phyloP scores from a whole-genome alignment of 2,797 vertebrate species.

The Eulemur albifrons region DNA sequence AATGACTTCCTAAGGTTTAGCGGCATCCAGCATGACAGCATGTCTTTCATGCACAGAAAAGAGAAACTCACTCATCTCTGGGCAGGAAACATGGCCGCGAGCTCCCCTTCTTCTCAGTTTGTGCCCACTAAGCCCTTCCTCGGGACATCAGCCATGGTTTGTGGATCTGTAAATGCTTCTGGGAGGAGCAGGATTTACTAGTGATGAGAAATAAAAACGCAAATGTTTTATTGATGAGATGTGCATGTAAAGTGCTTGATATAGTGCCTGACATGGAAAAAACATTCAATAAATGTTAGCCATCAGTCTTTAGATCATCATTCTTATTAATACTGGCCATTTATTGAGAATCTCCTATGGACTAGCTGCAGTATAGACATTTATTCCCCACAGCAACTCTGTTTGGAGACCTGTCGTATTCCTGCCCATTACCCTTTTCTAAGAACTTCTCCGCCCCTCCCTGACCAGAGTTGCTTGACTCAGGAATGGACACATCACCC shows the following conservation, averaged over 20 bases:
- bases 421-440: neutral
- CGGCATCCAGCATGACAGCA: slow-evolving; percentile 31
- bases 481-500: neutral
- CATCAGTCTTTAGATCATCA: neutral
- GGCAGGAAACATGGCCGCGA: slow-evolving; percentile 69
- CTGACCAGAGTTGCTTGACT: neutral
- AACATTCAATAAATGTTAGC: neutral
- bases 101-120: neutral
- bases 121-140: slow-evolving; percentile 11
- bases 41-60: slow-evolving; percentile 68
- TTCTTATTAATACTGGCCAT: neutral
- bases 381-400: neutral
- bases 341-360: neutral
- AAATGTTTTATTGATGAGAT: slow-evolving; percentile 47
- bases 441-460: neutral
- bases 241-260: neutral
- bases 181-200: slow-evolving; percentile 68
- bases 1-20: slow-evolving; percentile 64
- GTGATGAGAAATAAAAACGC: slow-evolving; percentile 72
- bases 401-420: neutral
- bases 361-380: neutral
- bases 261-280: neutral
- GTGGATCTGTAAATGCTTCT: slow-evolving; percentile 74
- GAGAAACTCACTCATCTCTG: slow-evolving; percentile 33
- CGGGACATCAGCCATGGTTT: slow-evolving; percentile 67